Evolutionary conservation across 2,888 invertebrate genomes (phyloP).

Genomic region (Odontothrips loti): DNA sequence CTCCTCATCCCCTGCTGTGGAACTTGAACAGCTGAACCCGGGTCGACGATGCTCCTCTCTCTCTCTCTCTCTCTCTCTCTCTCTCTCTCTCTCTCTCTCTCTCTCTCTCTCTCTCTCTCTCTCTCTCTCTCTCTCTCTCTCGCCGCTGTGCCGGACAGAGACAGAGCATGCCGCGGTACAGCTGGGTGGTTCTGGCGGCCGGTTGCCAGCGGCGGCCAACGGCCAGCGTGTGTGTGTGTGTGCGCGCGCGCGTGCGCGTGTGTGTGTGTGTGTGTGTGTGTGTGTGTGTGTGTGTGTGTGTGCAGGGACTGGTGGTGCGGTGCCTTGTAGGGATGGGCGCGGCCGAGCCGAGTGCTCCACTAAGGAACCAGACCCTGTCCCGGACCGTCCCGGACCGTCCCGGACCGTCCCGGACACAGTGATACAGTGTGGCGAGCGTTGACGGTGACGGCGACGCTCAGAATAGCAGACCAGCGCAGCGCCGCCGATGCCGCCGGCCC

Average conservation of each 20-base stretch:
- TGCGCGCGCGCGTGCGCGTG: no score
- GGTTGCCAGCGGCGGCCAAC: no score
- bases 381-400: neutral
- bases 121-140: no score
- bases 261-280: no score
- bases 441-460: neutral
- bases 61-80: conserved; percentile 4
- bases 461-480: neutral
- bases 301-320: neutral
- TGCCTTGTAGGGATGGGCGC: neutral
- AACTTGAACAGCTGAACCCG: neutral
- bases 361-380: neutral
- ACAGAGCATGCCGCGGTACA: no score
- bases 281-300: no score
- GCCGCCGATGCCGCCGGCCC: neutral
- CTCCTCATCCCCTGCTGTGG: neutral
- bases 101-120: no score
- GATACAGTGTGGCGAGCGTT: neutral
- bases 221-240: no score
- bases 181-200: no score
- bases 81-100: neutral
- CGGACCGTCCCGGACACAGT: neutral
- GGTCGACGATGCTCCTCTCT: neutral
- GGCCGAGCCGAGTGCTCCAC: neutral
- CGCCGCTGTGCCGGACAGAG: no score